Evolutionary conservation across 2,113 vertebrate species (phyloP), one percentile per base, ranked within the genome.

Genomic region (Vidua macroura): DNA sequence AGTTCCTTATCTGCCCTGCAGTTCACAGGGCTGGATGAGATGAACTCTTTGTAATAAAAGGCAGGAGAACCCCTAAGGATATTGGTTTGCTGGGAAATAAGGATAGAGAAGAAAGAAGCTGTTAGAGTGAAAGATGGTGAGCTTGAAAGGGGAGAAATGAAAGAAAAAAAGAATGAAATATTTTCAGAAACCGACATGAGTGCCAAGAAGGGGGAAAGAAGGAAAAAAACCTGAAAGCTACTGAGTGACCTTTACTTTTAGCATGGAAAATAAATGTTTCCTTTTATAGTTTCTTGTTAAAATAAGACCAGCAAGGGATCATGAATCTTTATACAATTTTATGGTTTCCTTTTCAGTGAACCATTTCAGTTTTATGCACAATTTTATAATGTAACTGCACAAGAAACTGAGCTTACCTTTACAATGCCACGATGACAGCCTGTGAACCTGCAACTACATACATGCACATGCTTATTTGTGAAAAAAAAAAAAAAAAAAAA

Each of bases 1-100:
- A 96, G 93, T 64, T 93, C 93, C 93, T 94, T 74, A 83, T 94
- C 95, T 97, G 93, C 95, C 93, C 95, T 86, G 79, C 91, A 97
- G 97, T 98, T 98, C 97, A 96, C 35, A 82, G 88, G 96, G 96
- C 94, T 30, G 81, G 81, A 84, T 97, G 93, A 96, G 96, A 96
- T 95, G 95, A 97, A 96, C 90, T 90, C 95, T 94, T 96, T 95
- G 92, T 69, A 94, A 93, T 91, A 83, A 97, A 97, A 96, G 72
- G 68, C 55, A 96, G n/a, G 77, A 94, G 92, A 92, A 83, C 82
- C 87, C 88, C 93, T 88, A 90, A 96, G 94, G 94, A 93, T 93
- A 97, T 93, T 94, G 91, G 91, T 86, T 96, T 94, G 92, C 76
- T 92, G 67, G 94, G 92, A 96, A 96, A 97, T 96, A 97, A 93